Percentiles rank a stretch among this genome's conserved stretches.
phyloP scores from a whole-genome alignment of 2,888 invertebrate species.

The Lasioglossum calceatum region DNA sequence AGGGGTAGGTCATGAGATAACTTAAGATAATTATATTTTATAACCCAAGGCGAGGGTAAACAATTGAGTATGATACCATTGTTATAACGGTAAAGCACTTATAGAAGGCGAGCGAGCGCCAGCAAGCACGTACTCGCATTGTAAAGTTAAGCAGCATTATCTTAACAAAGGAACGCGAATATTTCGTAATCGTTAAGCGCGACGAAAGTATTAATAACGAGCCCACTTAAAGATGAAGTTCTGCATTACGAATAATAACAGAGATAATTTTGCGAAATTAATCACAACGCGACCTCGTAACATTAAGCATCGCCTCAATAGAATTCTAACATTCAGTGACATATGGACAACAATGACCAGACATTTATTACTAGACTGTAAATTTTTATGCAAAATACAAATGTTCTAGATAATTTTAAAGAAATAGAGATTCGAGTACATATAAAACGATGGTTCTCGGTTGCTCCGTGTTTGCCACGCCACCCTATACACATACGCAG shows the following conservation, averaged over 20 bases:
- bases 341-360: background rate
- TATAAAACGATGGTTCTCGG: background rate
- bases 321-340: background rate
- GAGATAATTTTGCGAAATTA: background rate
- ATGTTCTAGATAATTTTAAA: background rate
- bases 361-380: background rate
- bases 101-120: background rate
- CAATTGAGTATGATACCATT: background rate
- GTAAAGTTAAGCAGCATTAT: background rate
- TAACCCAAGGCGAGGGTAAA: background rate
- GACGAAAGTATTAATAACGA: background rate
- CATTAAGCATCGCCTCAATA: background rate
- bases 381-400: background rate
- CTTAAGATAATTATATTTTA: background rate
- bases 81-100: background rate
- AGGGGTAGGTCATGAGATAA: background rate
- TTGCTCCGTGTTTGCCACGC: background rate
- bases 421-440: background rate
- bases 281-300: background rate
- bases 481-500: constrained; percentile 14
- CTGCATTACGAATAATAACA: background rate
- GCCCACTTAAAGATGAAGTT: background rate
- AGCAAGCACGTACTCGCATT: background rate
- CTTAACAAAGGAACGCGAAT: background rate
- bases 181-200: background rate